phyloP scores from a whole-genome alignment of 2,113 vertebrate genomes.

The Empidonax traillii region DNA sequence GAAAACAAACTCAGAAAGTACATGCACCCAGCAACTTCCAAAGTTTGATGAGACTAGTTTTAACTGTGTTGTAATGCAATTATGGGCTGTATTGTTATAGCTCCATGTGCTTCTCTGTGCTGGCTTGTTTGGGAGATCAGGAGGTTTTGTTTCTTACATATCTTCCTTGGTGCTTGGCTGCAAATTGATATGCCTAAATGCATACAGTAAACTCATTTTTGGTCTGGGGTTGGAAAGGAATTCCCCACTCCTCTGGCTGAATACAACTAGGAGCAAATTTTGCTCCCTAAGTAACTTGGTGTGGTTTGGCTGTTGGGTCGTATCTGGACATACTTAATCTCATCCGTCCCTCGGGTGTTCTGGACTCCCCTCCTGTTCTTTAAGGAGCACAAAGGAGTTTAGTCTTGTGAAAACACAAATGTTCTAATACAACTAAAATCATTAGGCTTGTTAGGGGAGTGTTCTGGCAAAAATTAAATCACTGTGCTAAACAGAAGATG shows the following conservation, averaged over 20 bases:
- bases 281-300: background rate
- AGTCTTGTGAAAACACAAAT: background rate
- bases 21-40: background rate
- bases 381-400: background rate
- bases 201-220: background rate
- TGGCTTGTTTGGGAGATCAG: background rate
- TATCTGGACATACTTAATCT: background rate
- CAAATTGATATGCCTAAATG: background rate
- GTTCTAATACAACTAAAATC: background rate
- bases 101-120: background rate
- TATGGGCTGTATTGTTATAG: background rate
- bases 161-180: background rate
- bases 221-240: background rate
- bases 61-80: background rate
- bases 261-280: background rate
- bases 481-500: background rate
- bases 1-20: background rate
- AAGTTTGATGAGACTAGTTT: background rate
- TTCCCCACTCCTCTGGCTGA: background rate
- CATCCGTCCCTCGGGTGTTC: accelerated
- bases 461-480: constrained; percentile 11
- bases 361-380: background rate
- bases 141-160: background rate
- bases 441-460: background rate
- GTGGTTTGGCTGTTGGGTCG: background rate